Evolutionary conservation across 2,888 invertebrate species (phyloP).

Genomic region (Machimus atricapillus): DNA sequence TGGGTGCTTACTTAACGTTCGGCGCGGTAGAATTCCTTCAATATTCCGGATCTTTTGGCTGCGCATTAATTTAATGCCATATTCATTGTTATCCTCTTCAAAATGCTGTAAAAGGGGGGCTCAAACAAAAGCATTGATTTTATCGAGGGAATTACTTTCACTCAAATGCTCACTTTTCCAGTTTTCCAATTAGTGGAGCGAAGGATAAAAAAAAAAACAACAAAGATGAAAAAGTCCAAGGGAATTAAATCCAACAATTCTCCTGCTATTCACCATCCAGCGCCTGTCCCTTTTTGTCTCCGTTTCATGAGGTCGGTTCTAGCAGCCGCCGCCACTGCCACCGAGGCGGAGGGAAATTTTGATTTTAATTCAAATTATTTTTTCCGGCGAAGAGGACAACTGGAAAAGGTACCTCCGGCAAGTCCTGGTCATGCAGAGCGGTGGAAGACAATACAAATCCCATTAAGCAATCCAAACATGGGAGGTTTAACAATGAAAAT

Average conservation of each 20-base stretch:
- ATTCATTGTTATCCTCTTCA: background rate
- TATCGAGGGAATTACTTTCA: slow-evolving; percentile 8
- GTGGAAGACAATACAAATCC: slow-evolving; percentile 44
- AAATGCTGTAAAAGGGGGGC: background rate
- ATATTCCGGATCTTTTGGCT: background rate
- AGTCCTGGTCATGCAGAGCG: background rate
- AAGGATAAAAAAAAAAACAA: background rate
- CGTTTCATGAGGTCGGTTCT: background rate
- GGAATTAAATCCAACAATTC: background rate
- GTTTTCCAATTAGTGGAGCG: background rate
- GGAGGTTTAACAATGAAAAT: slow-evolving; percentile 44
- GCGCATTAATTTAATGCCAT: background rate
- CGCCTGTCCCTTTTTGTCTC: background rate
- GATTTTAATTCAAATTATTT: slow-evolving; percentile 37
- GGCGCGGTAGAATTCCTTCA: background rate
- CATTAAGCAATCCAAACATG: slow-evolving; percentile 45
- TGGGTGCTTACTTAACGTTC: background rate
- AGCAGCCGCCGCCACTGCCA: background rate
- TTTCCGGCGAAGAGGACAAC: background rate
- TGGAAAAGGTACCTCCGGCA: slow-evolving; percentile 1
- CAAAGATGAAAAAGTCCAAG: background rate
- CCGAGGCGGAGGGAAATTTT: background rate
- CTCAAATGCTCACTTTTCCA: slow-evolving; percentile 6
- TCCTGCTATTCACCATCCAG: background rate
- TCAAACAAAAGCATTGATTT: slow-evolving; percentile 4